Evolutionary conservation across 1,140 invertebrate genomes (phyloP), one percentile per base, ranked within the genome.

Genomic region (Drosophila tristis): DNA sequence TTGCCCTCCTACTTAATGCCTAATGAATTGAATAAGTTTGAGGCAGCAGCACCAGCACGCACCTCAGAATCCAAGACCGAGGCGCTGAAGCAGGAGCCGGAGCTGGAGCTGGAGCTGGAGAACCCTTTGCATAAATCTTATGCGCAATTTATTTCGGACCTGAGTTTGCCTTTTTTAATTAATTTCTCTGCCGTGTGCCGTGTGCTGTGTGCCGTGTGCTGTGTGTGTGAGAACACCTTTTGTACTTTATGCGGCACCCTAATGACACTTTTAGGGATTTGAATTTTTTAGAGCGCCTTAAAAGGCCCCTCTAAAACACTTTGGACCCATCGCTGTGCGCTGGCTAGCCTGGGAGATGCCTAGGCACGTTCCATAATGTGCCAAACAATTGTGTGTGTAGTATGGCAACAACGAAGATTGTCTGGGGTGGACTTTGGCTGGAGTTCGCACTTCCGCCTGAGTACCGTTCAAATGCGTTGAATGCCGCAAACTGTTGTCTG

Each of bases 231-330:
- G 47, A 29, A 55, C 55, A 74, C 62, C 78, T 81, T 73, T 76
- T 77, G 54, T 75, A 29, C 44, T 76, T 80, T 71, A 80, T 64
- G 71, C 54, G 47, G 29, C 44, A 53, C 62, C 56, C 78, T 84
- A 80, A 85, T 84, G 71, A 68, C 61, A 50, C 54, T 80, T 80
- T 80, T 74, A 80, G 74, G 59, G 78, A 80, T 64, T 70, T 74
- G 54, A 68, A 80, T 80, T 39, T 61, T 54, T 3, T 43, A 51
- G 16, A 54, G 54, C 62, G 62, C 54, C 71, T 53, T 59, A 44
- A 56, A 50, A 56, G 72, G 20, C 65, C 31, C 39, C 53, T n/a
- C 66, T 23, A 13, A 42, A 44, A 49, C 51, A 57, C 45, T 53
- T 58, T 57, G 29, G n/a, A 31, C 35, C 43, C 35, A 13, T 39